Conservation (phyloP, 1,140 invertebrate species). For the Pseudomyrmex flavicornis region DNA sequence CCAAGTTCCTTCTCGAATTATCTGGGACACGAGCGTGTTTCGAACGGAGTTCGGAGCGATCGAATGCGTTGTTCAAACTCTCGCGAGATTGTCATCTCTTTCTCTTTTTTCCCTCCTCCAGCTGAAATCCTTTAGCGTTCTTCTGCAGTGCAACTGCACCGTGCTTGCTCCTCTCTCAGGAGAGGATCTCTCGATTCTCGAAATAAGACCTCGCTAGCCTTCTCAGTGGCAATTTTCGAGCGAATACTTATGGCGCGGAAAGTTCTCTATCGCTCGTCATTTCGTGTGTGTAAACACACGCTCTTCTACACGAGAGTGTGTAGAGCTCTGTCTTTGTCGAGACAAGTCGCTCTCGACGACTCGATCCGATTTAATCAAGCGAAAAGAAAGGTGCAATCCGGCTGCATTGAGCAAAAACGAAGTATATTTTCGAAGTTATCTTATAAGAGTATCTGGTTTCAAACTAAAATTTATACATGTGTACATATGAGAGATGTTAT, state of each 20-base stretch:
- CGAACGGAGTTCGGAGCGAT: conserved; percentile 45
- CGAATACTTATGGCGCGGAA: conserved; percentile 46
- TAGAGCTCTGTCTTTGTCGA: conserved; percentile 45
- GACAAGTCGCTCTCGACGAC: conserved; percentile 42
- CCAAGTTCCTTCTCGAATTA: conserved; percentile 31
- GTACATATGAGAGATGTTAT: too few relatives aligned
- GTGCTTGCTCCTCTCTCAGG: neutral
- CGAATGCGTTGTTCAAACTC: conserved; percentile 53
- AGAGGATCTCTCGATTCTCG: conserved; percentile 30
- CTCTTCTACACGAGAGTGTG: neutral
- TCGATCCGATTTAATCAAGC: conserved; percentile 70
- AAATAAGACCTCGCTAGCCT: conserved; percentile 50
- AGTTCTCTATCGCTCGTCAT: conserved; percentile 24
- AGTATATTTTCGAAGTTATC: neutral
- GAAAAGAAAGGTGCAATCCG: conserved; percentile 64
- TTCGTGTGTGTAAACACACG: conserved; percentile 14
- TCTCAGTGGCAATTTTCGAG: conserved; percentile 53
- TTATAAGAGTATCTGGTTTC: neutral
- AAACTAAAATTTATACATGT: neutral
- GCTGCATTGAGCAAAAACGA: conserved; percentile 18
- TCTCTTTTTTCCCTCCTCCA: neutral
- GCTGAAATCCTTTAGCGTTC: neutral
- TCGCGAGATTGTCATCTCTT: conserved; percentile 51
- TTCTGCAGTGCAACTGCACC: conserved; percentile 9
- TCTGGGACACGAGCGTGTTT: conserved; percentile 17